Base-by-base conservation (phyloP, 2,888 invertebrate species). In the Arenicola marina region DNA sequence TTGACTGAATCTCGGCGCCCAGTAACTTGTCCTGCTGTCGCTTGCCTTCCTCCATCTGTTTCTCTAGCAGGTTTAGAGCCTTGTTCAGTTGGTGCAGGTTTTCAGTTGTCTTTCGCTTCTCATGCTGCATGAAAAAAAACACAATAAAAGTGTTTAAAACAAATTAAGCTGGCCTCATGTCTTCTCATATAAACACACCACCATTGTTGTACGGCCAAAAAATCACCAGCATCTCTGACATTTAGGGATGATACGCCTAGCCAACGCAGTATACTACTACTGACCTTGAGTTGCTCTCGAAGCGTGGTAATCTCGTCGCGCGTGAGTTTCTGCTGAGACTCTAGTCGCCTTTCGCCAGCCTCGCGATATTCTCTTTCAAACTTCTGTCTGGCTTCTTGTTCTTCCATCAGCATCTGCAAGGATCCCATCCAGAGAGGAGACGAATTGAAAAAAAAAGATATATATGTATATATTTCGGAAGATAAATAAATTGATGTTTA, bases 1-100 rank as follows among this genome's bases (percentile, higher is more conserved):
- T 76, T 48, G 82, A 80, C 64, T 79, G 77, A 43, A 83, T 82
- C 67, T 83, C 83, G 28, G 83, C 83, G 38, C 76, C 67, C 48
- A 83, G 70, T 18, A 83, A 70, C 68, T 81, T 81, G 59, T 82
- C 82, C 45, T 78, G 73, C 53, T 78, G 78, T 58, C 76, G 77
- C 62, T 76, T 78, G 56, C 77, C 74, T 61, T 81, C 81, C n/a
- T 74, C 69, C 33, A 79, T 68, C 64, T 83, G 80, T 63, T 78
- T 75, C 65, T 83, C 83, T 38, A 83, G 67, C 33, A 83, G 73
- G 24, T 73, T 73, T 33, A 82, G 73, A 11, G 81, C 78, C 61
- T 83, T 81, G 58, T 82, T 81, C 60, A 83, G 67, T 62, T 80
- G 79, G 56, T 73, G 70, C 11, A 82, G 53, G 0, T 78, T 79